A percentile compares a stretch with the other conserved stretches of the same genome.
phyloP scores from a whole-genome alignment of 2,888 invertebrate genomes.

The Mystacides longicornis region DNA sequence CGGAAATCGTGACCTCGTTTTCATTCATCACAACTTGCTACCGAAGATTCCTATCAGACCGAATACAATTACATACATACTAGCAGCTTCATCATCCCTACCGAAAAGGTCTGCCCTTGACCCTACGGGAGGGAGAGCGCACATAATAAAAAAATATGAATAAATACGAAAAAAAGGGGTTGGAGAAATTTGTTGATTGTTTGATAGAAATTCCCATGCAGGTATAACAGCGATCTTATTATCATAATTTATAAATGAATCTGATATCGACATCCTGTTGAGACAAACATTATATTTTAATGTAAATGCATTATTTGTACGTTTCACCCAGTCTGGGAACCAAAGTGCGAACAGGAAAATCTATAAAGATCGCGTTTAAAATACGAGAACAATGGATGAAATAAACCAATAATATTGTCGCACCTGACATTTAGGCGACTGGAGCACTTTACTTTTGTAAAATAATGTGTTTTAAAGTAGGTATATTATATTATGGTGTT shows the following conservation, averaged over 20 bases:
- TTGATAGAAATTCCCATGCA: slow-evolving; percentile 18
- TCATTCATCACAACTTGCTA: slow-evolving; percentile 14
- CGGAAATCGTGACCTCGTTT: slow-evolving; percentile 24
- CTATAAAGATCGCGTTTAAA: not conserved
- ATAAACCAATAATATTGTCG: no score
- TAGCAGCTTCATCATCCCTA: slow-evolving; percentile 2
- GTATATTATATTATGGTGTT: no score
- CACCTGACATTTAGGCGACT: no score
- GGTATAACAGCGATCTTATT: slow-evolving; percentile 13
- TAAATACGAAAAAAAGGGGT: not conserved
- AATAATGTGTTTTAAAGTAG: no score
- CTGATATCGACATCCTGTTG: slow-evolving; percentile 18
- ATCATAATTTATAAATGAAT: slow-evolving; percentile 3
- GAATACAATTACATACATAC: not conserved
- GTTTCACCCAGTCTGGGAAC: no score
- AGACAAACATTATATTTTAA: no score
- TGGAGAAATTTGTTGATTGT: not conserved
- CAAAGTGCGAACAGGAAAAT: no score
- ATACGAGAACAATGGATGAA: no score
- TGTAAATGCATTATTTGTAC: no score
- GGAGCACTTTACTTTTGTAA: no score
- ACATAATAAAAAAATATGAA: no score
- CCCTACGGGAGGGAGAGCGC: slow-evolving; percentile 16
- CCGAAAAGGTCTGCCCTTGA: slow-evolving; percentile 18
- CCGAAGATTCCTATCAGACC: not conserved